Evolutionary conservation across 1,140 invertebrate species (phyloP).

Genomic region (Plectrocnemia conspersa): DNA sequence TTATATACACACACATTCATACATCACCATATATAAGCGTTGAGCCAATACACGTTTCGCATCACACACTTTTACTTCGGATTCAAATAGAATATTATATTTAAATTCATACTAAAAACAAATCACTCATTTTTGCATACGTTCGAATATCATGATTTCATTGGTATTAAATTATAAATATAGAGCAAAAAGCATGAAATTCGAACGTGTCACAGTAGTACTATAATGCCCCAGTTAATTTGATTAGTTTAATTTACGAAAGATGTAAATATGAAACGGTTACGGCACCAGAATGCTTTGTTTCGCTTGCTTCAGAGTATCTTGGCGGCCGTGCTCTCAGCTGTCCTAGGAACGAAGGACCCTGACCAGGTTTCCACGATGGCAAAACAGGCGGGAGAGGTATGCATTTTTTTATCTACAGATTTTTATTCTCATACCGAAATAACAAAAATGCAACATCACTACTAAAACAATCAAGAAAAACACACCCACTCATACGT

Average conservation of each 20-base stretch:
- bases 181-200: too few species aligned
- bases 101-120: too few species aligned
- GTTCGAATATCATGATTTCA: too few species aligned
- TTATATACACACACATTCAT: too few species aligned
- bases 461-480: background rate
- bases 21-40: too few species aligned
- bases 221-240: too few species aligned
- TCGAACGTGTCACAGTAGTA: too few species aligned
- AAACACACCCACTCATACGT: background rate
- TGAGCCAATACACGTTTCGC: too few species aligned
- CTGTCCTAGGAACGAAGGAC: constrained; percentile 82
- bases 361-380: constrained; percentile 82
- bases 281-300: constrained; percentile 33
- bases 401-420: constrained; percentile 56
- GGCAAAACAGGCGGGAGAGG: constrained; percentile 90
- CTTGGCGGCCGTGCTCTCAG: constrained; percentile 81
- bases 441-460: background rate
- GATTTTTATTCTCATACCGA: background rate
- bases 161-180: too few species aligned
- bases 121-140: too few species aligned
- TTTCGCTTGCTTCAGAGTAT: constrained; percentile 71
- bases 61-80: constrained; percentile 19
- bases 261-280: constrained; percentile 28
- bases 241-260: too few species aligned
- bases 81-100: constrained; percentile 6